Base-by-base conservation (phyloP, 2,888 invertebrate species). In the Phymatocera aterrima region DNA sequence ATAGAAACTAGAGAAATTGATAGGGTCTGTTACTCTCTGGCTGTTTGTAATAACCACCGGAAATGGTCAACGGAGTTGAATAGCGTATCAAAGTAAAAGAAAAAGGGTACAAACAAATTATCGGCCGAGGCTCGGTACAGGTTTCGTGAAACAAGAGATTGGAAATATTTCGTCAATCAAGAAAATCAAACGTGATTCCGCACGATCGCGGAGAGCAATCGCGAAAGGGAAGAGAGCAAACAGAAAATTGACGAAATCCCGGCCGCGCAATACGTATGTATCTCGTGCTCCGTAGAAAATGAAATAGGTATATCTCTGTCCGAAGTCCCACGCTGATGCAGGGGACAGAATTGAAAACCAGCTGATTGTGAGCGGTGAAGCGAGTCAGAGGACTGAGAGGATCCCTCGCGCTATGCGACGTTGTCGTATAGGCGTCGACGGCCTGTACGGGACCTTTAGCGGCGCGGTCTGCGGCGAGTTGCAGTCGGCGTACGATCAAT, bases 401-500 rank as follows among this genome's bases (percentile, higher is more conserved):
- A n/a, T n/a, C n/a, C 75, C 28, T 21, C 57, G 40, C 40, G 57
- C 37, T 15, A 75, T 18, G 37, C 54, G 57, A 40, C 57, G 75
- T 48, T 48, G 57, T 75, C 24, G 40, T 57, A 75, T 54, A 75
- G 60, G 75, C 75, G 75, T 75, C 75, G 68, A 54, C 78, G 61
- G 65, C 64, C 75, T 87, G 89, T 89, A 90, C 90, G 90, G 90
- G 90, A 90, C 90, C 90, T 90, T 90, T 90, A 89, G 88, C 88
- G 88, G 88, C 89, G 70, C 78, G 79, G 80, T 78, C 57, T 75
- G 57, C 77, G 77, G 28, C 77, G 81, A 80, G 81, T 80, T 81
- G 81, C 79, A 75, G 77, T 79, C 80, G 83, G 75, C 75, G 75
- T 83, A 88, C 90, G 90, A 90, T 90, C 90, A 90, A 90, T 90